These are phyloP conservation scores for Pangasius larnaudii DNA, from an alignment of 2,797 vertebrate genomes.

Conservation along the genomic window DNA sequence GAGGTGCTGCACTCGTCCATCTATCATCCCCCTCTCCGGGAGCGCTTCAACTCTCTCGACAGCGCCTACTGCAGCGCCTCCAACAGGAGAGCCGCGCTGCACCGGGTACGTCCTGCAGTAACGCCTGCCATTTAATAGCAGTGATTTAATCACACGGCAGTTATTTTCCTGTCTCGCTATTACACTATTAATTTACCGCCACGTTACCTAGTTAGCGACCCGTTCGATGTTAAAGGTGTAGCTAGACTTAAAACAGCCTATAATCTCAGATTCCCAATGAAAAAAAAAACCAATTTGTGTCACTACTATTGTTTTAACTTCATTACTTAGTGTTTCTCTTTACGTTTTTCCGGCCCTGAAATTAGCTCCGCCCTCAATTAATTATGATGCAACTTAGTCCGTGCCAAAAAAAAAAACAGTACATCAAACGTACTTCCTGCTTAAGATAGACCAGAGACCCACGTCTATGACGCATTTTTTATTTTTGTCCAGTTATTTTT, in stretches of 20 bases:
- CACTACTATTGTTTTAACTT: too few species aligned
- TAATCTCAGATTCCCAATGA: too few species aligned
- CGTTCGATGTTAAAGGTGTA: background rate
- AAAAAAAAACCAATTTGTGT: too few species aligned
- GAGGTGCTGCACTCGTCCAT: constrained; percentile 93
- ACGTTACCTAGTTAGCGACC: too few species aligned
- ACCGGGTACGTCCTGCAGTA: constrained; percentile 75
- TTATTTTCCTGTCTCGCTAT: background rate
- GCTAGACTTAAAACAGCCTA: background rate
- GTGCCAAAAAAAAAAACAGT: background rate
- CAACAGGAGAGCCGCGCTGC: constrained; percentile 86
- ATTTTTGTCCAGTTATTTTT: background rate
- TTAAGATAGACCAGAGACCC: background rate
- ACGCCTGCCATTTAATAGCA: background rate
- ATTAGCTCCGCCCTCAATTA: background rate
- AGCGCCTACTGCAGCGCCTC: constrained; percentile 88
- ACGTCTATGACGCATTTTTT: background rate
- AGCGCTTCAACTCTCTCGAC: constrained; percentile 94
- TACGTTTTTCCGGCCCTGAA: background rate
- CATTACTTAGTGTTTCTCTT: background rate
- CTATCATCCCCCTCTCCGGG: constrained; percentile 91
- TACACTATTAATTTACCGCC: too few species aligned
- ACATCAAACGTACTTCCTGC: background rate
- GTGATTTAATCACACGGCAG: background rate
- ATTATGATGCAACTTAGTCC: background rate